Percentiles rank a stretch among this genome's conserved stretches.
Evolutionary conservation across 53 echinoderm and acorn worm species (phyloP).

Genomic region (Zoroaster sp.): DNA sequence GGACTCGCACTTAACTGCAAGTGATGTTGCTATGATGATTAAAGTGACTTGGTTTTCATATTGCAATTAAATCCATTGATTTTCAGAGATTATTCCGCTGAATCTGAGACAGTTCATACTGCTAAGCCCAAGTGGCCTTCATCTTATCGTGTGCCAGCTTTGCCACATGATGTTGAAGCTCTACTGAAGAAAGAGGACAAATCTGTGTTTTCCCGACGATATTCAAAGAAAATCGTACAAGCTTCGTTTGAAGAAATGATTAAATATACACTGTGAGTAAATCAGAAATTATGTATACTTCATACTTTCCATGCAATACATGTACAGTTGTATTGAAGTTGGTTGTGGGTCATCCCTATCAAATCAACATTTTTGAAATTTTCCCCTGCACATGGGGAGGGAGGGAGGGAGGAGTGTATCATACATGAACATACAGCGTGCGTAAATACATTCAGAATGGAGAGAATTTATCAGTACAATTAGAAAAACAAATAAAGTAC

Average conservation of each 20-base stretch:
- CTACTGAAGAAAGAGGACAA: conserved; percentile 1
- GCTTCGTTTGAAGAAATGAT: conserved; percentile 7
- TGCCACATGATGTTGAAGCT: not conserved
- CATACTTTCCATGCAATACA: not conserved
- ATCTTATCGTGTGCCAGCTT: not conserved
- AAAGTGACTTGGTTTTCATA: not conserved
- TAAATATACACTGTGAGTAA: conserved; percentile 15
- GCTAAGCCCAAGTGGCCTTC: not conserved
- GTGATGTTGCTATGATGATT: not conserved
- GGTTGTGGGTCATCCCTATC: not conserved
- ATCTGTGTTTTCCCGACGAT: not conserved
- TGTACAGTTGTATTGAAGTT: not conserved
- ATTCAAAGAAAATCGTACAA: not conserved
- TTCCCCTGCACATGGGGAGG: too few species aligned
- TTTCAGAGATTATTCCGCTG: not conserved
- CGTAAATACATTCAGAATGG: too few species aligned
- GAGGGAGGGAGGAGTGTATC: too few species aligned
- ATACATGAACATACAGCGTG: too few species aligned
- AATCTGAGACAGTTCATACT: not conserved
- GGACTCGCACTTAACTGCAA: too few species aligned
- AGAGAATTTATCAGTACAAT: too few species aligned
- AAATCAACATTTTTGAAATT: too few species aligned
- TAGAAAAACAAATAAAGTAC: too few species aligned
- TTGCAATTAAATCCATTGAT: not conserved
- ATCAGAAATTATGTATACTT: not conserved